Percentiles rank a stretch among this genome's conserved stretches.
Evolutionary conservation across 2,797 vertebrate genomes (phyloP).

Genomic region (Pterois miles): DNA sequence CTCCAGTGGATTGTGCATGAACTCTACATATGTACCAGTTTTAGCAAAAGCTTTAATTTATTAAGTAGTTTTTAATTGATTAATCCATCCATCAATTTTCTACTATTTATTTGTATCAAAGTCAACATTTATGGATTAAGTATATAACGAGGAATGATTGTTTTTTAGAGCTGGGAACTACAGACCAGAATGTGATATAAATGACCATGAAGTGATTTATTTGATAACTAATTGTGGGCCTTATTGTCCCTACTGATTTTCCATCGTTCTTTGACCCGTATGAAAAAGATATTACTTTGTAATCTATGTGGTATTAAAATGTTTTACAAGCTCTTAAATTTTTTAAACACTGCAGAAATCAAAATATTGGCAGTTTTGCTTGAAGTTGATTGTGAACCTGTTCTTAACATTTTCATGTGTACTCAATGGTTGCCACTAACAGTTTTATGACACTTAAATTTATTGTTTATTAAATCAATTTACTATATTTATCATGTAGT

Average conservation of each 20-base stretch:
- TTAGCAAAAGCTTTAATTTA: neutral
- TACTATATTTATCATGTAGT: neutral
- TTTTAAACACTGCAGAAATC: neutral
- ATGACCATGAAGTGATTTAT: neutral
- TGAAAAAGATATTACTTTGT: neutral
- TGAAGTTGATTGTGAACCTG: neutral
- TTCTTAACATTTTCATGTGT: neutral
- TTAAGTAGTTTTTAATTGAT: neutral
- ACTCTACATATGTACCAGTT: neutral
- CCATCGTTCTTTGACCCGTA: too few relatives aligned
- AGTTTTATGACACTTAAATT: neutral
- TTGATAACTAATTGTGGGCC: neutral
- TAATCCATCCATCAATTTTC: neutral
- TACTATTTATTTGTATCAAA: neutral
- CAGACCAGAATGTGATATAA: neutral
- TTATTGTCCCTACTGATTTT: neutral
- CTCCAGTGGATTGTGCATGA: neutral
- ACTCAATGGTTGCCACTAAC: neutral
- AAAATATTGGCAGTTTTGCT: neutral
- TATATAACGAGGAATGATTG: neutral
- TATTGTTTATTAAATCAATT: neutral
- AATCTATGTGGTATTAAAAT: neutral
- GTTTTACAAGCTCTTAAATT: neutral
- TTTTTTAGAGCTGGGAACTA: neutral
- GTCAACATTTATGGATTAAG: neutral